These are phyloP conservation scores for Chloroceryle inda DNA, from an alignment of 2,797 vertebrate species.

Conservation along the genomic window DNA sequence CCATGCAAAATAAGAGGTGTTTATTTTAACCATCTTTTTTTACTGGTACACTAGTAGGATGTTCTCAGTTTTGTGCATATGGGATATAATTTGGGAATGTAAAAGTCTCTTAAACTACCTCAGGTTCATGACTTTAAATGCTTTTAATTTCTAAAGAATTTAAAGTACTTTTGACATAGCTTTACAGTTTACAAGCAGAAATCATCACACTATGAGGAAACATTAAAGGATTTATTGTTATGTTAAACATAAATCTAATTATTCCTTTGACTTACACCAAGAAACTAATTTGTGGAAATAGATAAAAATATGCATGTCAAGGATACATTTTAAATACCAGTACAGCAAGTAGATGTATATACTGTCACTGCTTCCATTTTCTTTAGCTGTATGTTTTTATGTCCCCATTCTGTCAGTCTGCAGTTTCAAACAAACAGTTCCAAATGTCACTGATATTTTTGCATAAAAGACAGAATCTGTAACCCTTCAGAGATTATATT, in stretches of 20 bases:
- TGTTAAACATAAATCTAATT: neutral
- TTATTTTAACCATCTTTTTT: neutral
- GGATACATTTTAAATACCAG: constrained; percentile 31
- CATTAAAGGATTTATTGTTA: neutral
- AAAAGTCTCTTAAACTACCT: neutral
- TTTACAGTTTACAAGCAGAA: neutral
- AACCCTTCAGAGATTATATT: constrained; percentile 61
- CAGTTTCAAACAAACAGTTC: constrained; percentile 67
- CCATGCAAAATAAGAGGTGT: neutral
- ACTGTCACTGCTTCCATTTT: constrained; percentile 20
- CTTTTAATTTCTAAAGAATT: neutral
- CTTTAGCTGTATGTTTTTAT: constrained; percentile 46
- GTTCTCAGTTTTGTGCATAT: neutral
- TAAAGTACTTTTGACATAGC: neutral
- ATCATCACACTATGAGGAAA: neutral
- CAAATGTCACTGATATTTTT: constrained; percentile 71
- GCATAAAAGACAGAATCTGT: constrained; percentile 54
- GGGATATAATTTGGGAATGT: neutral
- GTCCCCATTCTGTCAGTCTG: constrained; percentile 75
- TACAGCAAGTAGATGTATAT: neutral
- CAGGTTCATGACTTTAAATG: neutral
- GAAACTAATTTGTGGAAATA: neutral
- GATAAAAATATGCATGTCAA: neutral
- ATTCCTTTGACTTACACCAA: neutral
- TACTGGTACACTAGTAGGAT: neutral